Base-by-base conservation (phyloP, 2,797 vertebrate genomes). In the Alectoris magna region DNA sequence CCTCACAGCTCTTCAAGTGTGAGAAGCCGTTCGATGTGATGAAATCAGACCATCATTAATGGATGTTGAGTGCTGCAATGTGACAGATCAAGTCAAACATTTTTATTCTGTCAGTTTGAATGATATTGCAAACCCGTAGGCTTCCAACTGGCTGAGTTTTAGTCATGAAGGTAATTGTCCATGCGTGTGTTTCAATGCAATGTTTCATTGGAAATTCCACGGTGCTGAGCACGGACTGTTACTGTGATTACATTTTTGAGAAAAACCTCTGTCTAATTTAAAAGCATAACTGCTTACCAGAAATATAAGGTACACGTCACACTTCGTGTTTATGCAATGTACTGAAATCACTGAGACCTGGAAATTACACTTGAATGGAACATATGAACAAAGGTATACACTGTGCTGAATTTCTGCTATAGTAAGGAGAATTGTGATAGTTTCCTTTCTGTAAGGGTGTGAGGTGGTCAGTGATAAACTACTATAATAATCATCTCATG, bases 41-140 rank as follows among this genome's bases (percentile, higher is more conserved):
- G 94, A 89, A 94, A 44, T 95, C 91, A 96, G 76, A 62, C 53
- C 63, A 73, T 90, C 76, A 84, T 82, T 93, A 96, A 94, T 71
- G 79, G 78, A 82, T 62, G 29, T 17, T 51, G 58, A 89, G 62
- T 69, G 63, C 72, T 91, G 63, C 67, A 90, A 95, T 94, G 78
- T 93, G 96, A 91, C 95, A 96, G 90, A 95, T 80, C 90, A 95
- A 89, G 94, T 97, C 96, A 96, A 96, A 97, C 85, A 95, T 91
- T 96, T 96, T 91, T 80, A 86, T 96, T 79, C 91, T 91, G 94
- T 96, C 94, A 93, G 34, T 94, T 93, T 90, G 77, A 90, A 86
- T 96, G 89, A 92, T 78, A 71, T 29, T 70, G 34, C 55, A 60
- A 80, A 62, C 60, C 85, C 0, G 1, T 48, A 89, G 64, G 49